Conservation (phyloP, 2,888 invertebrate species). For the Halictus quadricinctus region DNA sequence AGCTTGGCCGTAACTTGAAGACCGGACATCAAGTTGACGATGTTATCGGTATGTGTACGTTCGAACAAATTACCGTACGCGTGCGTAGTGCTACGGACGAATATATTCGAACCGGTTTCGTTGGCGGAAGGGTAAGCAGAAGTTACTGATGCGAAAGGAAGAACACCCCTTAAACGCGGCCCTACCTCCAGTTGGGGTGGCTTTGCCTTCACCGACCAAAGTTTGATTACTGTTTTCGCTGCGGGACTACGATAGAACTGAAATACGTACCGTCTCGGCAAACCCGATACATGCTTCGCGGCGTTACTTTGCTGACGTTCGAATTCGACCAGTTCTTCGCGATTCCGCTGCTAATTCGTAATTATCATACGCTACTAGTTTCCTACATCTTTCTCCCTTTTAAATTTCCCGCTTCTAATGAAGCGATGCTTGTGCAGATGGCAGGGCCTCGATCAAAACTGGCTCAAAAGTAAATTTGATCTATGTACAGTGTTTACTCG, state of each 20-base stretch:
- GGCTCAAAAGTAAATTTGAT: too few species aligned
- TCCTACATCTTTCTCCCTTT: not conserved
- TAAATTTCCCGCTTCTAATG: too few species aligned
- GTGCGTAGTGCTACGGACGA: constrained; percentile 8
- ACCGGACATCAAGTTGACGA: constrained; percentile 37
- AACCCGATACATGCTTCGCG: constrained; percentile 38
- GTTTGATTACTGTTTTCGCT: constrained; percentile 69
- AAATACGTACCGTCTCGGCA: constrained; percentile 47
- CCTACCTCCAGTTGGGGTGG: constrained; percentile 41
- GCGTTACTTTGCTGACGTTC: constrained; percentile 37
- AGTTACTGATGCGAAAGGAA: constrained; percentile 58
- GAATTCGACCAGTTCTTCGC: constrained; percentile 27
- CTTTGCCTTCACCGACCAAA: constrained; percentile 59
- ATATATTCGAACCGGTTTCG: constrained; percentile 29
- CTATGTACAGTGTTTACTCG: too few species aligned
- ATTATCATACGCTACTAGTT: not conserved
- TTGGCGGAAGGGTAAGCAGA: constrained; percentile 50
- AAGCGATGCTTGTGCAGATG: too few species aligned
- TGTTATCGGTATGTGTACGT: constrained; percentile 38
- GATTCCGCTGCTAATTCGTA: not conserved
- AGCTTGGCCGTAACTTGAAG: constrained; percentile 16
- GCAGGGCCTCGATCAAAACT: too few species aligned
- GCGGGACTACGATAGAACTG: constrained; percentile 50
- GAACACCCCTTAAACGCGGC: constrained; percentile 56
- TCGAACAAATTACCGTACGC: constrained; percentile 45